phyloP scores from a whole-genome alignment of 2,888 invertebrate species.

The Drosophila quinaria region DNA sequence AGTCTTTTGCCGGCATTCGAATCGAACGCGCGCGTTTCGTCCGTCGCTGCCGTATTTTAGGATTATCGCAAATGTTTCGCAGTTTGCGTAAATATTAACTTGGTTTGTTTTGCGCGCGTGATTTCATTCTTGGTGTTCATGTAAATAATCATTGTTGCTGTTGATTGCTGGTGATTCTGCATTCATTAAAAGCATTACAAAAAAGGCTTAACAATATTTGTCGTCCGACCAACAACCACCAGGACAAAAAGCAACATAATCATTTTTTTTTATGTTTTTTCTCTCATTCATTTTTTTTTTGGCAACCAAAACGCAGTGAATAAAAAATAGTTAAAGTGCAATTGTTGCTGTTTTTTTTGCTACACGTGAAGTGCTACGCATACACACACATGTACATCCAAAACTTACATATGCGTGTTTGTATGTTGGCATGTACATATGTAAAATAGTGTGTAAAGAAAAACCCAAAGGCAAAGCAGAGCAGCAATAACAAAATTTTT shows the following conservation, averaged over 20 bases:
- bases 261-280: constrained; percentile 28
- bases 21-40: constrained; percentile 48
- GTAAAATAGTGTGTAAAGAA: constrained; percentile 43
- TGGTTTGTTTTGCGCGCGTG: constrained; percentile 51
- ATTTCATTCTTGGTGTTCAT: constrained; percentile 20
- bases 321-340: constrained; percentile 39
- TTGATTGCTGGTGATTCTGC: constrained; percentile 6
- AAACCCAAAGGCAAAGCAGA: constrained; percentile 37
- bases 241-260: constrained; percentile 34
- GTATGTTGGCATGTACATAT: constrained; percentile 2
- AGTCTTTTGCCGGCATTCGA: constrained; percentile 66
- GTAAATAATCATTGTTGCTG: constrained; percentile 14
- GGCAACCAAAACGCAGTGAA: constrained; percentile 29
- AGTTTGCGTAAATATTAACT: constrained; percentile 51
- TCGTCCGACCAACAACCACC: constrained; percentile 3
- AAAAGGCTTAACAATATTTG: not conserved
- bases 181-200: constrained; percentile 20
- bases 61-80: constrained; percentile 31
- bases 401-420: constrained; percentile 1
- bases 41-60: constrained; percentile 42
- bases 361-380: constrained; percentile 37
- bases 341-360: constrained; percentile 33
- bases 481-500: constrained; percentile 41
- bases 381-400: not conserved
- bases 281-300: constrained; percentile 6